A percentile compares a stretch with the other conserved stretches of the same genome.
phyloP scores from a whole-genome alignment of 2,113 vertebrate genomes.

The Crotalus horridus region DNA sequence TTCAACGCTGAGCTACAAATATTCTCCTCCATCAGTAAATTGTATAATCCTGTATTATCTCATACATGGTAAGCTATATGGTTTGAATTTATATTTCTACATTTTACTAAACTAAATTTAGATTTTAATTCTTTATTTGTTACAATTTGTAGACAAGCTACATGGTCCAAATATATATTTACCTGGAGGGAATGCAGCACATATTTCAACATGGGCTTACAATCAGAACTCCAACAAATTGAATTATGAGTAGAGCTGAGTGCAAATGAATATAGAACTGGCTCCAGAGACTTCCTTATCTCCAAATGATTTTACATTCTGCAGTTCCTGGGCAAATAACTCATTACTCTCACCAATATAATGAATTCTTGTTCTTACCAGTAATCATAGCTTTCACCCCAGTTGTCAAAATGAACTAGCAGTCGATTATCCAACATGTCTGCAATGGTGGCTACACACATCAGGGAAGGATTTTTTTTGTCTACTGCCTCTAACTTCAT shows the following conservation, averaged over 20 bases:
- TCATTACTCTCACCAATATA: background rate
- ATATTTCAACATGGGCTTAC: background rate
- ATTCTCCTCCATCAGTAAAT: background rate
- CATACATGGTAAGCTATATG: conserved; percentile 24
- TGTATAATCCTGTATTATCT: background rate
- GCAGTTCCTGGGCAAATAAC: background rate
- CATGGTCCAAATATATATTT: background rate
- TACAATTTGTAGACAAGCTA: background rate
- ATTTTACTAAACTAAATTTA: conserved; percentile 16
- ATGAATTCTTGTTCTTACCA: conserved; percentile 69
- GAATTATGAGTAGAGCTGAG: background rate
- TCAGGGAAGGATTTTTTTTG: conserved; percentile 82
- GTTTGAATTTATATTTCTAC: background rate
- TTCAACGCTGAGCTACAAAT: background rate
- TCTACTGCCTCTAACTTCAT: conserved; percentile 92
- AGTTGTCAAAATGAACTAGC: conserved; percentile 88
- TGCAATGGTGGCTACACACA: conserved; percentile 81
- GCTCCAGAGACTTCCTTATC: background rate
- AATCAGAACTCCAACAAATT: background rate
- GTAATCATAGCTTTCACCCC: conserved; percentile 87
- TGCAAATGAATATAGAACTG: background rate
- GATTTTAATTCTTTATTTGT: background rate
- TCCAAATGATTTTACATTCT: background rate
- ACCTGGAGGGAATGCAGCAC: background rate
- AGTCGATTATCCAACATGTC: conserved; percentile 85